A percentile compares a stretch with the other conserved stretches of the same genome.
phyloP scores from a whole-genome alignment of 2,888 invertebrate genomes.

The Lochmaea crataegi region DNA sequence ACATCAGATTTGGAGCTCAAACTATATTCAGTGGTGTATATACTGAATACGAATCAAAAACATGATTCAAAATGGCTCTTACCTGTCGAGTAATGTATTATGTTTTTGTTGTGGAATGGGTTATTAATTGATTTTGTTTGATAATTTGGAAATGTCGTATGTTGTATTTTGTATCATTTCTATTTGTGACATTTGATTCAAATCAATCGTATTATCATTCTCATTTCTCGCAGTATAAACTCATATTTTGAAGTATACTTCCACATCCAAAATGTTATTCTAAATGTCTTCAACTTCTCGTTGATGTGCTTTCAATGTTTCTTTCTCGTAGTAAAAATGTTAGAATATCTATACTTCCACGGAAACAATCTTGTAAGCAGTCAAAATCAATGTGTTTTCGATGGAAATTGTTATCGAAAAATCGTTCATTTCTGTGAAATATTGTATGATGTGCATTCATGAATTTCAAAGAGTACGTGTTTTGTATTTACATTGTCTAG shows the following conservation, averaged over 20 bases:
- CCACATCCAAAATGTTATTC: not conserved
- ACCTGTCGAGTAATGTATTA: too few relatives aligned
- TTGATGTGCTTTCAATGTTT: not conserved
- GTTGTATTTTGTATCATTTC: too few relatives aligned
- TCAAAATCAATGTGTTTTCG: constrained; percentile 16
- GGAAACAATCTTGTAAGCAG: constrained; percentile 7
- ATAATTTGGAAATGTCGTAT: too few relatives aligned
- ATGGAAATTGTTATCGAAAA: constrained; percentile 30
- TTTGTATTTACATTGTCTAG: constrained; percentile 11
- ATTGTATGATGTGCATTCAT: constrained; percentile 20
- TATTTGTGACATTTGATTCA: too few relatives aligned
- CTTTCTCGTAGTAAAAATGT: not conserved
- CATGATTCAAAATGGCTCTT: too few relatives aligned
- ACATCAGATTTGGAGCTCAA: too few relatives aligned
- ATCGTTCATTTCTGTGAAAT: constrained; percentile 22
- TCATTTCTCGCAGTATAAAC: too few relatives aligned
- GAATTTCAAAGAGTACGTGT: constrained; percentile 27
- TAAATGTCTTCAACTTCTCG: not conserved
- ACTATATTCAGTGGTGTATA: too few relatives aligned
- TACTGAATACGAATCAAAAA: too few relatives aligned
- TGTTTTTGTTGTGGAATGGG: too few relatives aligned
- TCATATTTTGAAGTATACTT: not conserved
- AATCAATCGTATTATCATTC: too few relatives aligned
- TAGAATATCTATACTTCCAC: not conserved
- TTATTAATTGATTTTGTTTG: too few relatives aligned